phyloP scores from a whole-genome alignment of 1,140 invertebrate species.

The honey bee (Apis mellifera) region Amel_HAv3.1 CM009939.2:8464501-8465000 shows the following conservation, averaged over 20 bases:
- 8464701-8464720: not conserved
- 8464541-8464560: conserved; percentile 41
- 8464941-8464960: conserved; percentile 29
- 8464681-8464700: no score
- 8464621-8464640: not conserved
- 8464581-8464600: not conserved
- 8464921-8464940: not conserved
- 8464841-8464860: not conserved
- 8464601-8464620: not conserved
- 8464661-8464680: not conserved
- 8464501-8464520: conserved; percentile 59
- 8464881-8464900: conserved; percentile 18
- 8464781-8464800: not conserved
- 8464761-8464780: not conserved
- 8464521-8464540: conserved; percentile 43
- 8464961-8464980: conserved; percentile 20
- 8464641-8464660: not conserved
- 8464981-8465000: no score
- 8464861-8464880: conserved; percentile 9
- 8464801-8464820: conserved; percentile 14
- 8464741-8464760: not conserved
- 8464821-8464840: not conserved
- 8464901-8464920: not conserved
- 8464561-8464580: conserved; percentile 23
- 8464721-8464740: not conserved